phyloP scores from a whole-genome alignment of 2,797 vertebrate genomes.

The Phalanger gymnotis region DNA sequence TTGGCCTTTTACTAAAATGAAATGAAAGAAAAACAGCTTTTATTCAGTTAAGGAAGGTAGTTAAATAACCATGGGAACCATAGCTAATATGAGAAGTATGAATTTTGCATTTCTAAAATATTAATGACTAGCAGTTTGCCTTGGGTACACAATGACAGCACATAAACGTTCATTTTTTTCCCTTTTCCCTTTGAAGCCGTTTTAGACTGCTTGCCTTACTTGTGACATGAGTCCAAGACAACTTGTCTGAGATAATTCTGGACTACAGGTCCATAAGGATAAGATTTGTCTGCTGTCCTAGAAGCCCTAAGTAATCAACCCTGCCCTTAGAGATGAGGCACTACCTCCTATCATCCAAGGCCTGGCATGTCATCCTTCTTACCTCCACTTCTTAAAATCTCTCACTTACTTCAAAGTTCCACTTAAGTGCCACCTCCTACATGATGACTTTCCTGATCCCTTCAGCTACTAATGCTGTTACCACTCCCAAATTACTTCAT shows the following conservation, averaged over 20 bases:
- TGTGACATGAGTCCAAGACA: not conserved
- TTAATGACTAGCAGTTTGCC: not conserved
- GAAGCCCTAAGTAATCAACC: not conserved
- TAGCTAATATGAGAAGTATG: not conserved
- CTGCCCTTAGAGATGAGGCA: not conserved
- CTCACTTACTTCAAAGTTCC: not conserved
- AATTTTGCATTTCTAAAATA: not conserved
- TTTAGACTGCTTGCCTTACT: not conserved
- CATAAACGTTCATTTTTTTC: not conserved
- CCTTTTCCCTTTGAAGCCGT: not conserved
- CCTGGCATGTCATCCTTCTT: not conserved
- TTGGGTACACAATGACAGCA: not conserved
- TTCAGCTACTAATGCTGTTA: not conserved
- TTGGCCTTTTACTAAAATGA: not conserved
- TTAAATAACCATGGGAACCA: not conserved
- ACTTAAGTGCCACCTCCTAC: not conserved
- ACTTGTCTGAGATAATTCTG: not conserved
- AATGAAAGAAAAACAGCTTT: conserved; percentile 18
- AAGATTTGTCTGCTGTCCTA: not conserved
- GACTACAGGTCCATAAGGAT: not conserved
- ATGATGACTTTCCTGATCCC: not conserved
- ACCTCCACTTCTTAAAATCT: not conserved
- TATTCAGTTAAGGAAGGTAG: conserved; percentile 12
- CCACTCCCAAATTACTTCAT: not conserved
- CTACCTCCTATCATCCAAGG: not conserved